Evolutionary conservation across 2,797 vertebrate genomes (phyloP).

Genomic region (Craterocephalus amniculus): DNA sequence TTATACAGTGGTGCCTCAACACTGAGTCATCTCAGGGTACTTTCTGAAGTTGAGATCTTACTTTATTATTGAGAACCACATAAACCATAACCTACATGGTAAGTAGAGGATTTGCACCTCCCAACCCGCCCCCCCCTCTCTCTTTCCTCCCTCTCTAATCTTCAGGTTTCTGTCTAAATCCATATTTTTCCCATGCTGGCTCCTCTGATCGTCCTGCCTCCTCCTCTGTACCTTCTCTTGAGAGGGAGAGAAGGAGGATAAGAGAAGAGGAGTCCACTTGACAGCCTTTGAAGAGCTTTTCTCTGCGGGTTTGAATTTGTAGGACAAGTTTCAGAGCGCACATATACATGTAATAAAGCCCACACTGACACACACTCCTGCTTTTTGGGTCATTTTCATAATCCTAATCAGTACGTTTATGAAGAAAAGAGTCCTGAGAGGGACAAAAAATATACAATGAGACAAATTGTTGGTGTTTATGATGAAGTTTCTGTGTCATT

Average conservation of each 20-base stretch:
- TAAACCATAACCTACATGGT: neutral
- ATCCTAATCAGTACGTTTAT: slow-evolving; percentile 66
- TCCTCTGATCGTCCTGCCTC: slow-evolving; percentile 37
- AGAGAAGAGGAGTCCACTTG: slow-evolving; percentile 45
- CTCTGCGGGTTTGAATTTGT: slow-evolving; percentile 54
- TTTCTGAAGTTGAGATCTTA: neutral
- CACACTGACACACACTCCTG: slow-evolving; percentile 19
- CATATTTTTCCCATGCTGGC: slow-evolving; percentile 27
- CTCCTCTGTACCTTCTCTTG: slow-evolving; percentile 23
- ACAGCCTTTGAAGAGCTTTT: slow-evolving; percentile 65
- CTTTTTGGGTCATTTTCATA: slow-evolving; percentile 68
- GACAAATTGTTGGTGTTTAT: slow-evolving; percentile 38
- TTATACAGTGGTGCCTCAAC: neutral
- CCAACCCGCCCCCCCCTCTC: too few relatives aligned
- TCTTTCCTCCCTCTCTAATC: slow-evolving; percentile 25
- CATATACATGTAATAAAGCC: slow-evolving; percentile 15
- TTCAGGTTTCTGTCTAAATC: slow-evolving; percentile 37
- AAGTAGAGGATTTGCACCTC: neutral
- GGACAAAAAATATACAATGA: slow-evolving; percentile 31
- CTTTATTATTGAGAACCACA: too few relatives aligned
- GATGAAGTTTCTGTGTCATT: slow-evolving; percentile 20
- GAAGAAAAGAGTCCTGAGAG: slow-evolving; percentile 23
- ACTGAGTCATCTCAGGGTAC: neutral
- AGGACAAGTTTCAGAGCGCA: slow-evolving; percentile 42
- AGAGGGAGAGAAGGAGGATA: slow-evolving; percentile 47